Base-by-base conservation (phyloP, 2,888 invertebrate species). In the Caradrina kadenii region DNA sequence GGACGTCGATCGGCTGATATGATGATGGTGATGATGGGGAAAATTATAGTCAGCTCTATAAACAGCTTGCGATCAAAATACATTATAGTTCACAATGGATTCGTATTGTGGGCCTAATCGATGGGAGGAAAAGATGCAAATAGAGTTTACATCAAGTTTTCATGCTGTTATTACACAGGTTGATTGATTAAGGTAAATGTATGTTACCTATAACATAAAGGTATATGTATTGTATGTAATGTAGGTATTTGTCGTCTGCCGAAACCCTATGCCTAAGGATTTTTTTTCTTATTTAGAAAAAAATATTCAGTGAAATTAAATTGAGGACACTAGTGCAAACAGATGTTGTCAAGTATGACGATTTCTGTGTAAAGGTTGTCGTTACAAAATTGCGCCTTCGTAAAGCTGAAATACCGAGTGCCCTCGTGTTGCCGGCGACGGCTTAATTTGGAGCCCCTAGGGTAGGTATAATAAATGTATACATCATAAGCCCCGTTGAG, bases 361-460 rank as follows among this genome's bases (percentile, higher is more conserved):
- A 63, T 77, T 81, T 71, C 48, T 56, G 22, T 69, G 53, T 69
- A 74, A 74, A 79, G 76, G 66, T 63, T 64, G 71, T 69, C 62
- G 73, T 76, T 81, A 76, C 50, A 84, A 84, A 84, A 81, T 81
- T 69, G 72, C 59, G 53, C 50, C 31, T 19, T 49, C 60, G 35
- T 68, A 64, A 69, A 50, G 49, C 54, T 79, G 54, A 68, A 76
- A 68, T 63, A 73, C 66, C 58, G 63, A 73, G 63, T 53, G 49
- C 58, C 42, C 50, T 70, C 59, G 53, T 54, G 53, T 62, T 62
- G 64, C 31, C 58, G 56, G 58, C 64, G 69, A 76, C 65, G 63
- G 73, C 70, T 76, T 71, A 72, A 81, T 83, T 77, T 74, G 52
- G 31, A 58, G 52, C 54, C 56, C 65, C 45, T 49, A 13, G 58